Conservation (phyloP, 2,888 invertebrate genomes). For the Trileptium ribeirensis region DNA sequence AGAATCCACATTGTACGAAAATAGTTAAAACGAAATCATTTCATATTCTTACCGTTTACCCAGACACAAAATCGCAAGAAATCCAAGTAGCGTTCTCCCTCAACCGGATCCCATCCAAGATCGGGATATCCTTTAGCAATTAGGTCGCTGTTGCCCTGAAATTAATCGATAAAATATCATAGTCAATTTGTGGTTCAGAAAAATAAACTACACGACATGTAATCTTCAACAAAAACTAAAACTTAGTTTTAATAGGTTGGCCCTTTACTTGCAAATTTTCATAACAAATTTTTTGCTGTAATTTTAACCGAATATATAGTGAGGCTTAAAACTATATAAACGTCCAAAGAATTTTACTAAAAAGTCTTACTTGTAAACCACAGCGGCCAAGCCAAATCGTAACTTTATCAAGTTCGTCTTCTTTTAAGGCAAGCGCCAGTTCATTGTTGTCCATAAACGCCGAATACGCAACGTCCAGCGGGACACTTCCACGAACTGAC, state of each 20-base stretch:
- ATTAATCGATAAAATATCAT: background rate
- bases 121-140: slow-evolving; percentile 97
- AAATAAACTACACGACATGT: no score
- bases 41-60: slow-evolving; percentile 59
- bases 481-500: slow-evolving; percentile 89
- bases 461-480: slow-evolving; percentile 95
- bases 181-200: no score
- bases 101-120: slow-evolving; percentile 99
- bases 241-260: no score
- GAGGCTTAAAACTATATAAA: no score
- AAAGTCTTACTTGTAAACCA: slow-evolving; percentile 72
- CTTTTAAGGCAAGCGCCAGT: slow-evolving; percentile 80
- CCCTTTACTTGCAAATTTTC: no score
- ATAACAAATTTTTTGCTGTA: no score
- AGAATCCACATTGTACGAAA: no score
- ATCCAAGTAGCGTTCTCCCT: slow-evolving; percentile 94
- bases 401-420: slow-evolving; percentile 96
- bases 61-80: slow-evolving; percentile 96
- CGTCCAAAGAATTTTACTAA: no score
- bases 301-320: no score
- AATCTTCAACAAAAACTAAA: no score
- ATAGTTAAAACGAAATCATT: no score
- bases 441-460: slow-evolving; percentile 99
- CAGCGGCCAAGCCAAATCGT: slow-evolving; percentile 94
- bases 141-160: slow-evolving; percentile 80